Evolutionary conservation across 2,888 invertebrate genomes (phyloP), one percentile per base, ranked within the genome.

Genomic region (Caenorhabditis sp.): DNA sequence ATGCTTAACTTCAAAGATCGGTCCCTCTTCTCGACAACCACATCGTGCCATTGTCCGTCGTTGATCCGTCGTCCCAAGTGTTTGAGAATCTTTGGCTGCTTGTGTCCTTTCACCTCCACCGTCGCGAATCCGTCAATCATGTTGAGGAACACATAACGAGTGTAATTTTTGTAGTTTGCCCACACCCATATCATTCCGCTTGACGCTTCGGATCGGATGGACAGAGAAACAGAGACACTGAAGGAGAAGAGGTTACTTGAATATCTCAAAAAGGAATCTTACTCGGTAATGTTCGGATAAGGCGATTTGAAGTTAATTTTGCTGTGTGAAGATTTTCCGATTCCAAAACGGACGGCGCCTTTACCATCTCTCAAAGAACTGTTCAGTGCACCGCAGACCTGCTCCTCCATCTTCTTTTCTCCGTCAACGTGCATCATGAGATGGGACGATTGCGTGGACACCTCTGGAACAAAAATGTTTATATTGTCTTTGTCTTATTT

Each of bases 161-260:
- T 77, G 78, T 82, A 86, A 59, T 85, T 86, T 63, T 85, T 86
- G 81, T 88, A 88, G 73, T 84, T 87, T 11, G 88, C 87, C 88
- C 87, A 88, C 2, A 73, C 76, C 88, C 87, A 88, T 6, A 88
- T 61, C 78, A 88, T 80, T 58, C 87, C 87, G 41, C 83, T 77
- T n/a, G 80, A 32, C 15, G 80, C 61, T 7, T 70, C 74, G 7
- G 86, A 86, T 22, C 82, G 76, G 15, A 88, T 48, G 5, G 80
- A 73, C 26, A 88, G 72, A 2, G 79, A 71, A 20, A 88, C 48
- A 8, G 78, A 66, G 79, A 88, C 85, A 11, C 84, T 86, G 77
- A 59, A 82, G 79, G n/a, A n/a, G n/a, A n/a, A n/a, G n/a, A n/a
- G n/a, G n/a, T n/a, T n/a, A n/a, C n/a, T n/a, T n/a, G n/a, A n/a